A percentile compares a stretch with the other conserved stretches of the same genome.
These are phyloP conservation scores for Sitta carolinensis DNA, from an alignment of 2,797 vertebrate species.

Conservation along the genomic window DNA sequence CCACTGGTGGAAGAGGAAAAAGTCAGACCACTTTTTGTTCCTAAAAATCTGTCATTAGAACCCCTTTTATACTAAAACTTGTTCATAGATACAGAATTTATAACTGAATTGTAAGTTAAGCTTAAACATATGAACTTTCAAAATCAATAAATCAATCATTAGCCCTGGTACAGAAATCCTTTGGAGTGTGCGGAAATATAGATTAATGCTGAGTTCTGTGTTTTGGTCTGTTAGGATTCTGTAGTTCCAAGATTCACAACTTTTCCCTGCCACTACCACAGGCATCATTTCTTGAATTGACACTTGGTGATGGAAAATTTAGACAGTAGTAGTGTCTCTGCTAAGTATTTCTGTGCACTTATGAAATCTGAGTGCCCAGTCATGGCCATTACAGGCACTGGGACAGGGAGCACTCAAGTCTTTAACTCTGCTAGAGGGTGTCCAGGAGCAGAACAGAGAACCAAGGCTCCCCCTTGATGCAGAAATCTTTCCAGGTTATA, in stretches of 20 bases:
- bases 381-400: accelerated
- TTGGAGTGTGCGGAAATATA: neutral
- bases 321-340: neutral
- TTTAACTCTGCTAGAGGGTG: neutral
- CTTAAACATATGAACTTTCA: neutral
- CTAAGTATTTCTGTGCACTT: neutral
- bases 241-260: neutral
- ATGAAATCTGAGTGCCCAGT: accelerated
- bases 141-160: neutral
- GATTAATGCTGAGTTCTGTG: neutral
- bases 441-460: neutral
- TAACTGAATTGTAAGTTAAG: neutral
- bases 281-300: neutral
- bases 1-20: neutral
- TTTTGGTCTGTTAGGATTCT: neutral
- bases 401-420: neutral
- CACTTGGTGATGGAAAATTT: neutral
- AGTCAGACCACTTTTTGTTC: neutral
- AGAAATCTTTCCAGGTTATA: neutral
- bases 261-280: neutral
- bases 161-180: neutral
- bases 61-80: neutral
- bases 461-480: neutral
- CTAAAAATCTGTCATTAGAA: neutral
- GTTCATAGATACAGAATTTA: neutral